Percentiles rank a stretch among this genome's conserved stretches.
Conservation (phyloP, 2,888 invertebrate genomes). For the Cantharis lateralis region DNA sequence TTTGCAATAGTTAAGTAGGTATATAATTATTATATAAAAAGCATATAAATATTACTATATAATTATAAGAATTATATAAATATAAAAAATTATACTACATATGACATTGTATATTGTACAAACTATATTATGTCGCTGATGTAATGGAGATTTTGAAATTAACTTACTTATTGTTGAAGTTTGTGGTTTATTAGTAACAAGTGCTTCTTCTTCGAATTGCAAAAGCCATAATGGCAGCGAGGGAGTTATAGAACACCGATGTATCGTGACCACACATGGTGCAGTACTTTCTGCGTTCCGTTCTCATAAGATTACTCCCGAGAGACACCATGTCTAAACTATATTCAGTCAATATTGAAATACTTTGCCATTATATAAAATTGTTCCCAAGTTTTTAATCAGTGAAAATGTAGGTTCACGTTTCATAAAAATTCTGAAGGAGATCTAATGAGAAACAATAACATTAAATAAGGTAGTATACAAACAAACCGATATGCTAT, state of each 20-base stretch:
- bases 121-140: neutral
- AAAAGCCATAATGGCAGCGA: constrained; percentile 41
- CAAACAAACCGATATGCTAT: constrained; percentile 17
- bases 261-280: constrained; percentile 49
- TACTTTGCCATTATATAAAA: constrained; percentile 17
- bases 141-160: neutral
- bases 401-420: constrained; percentile 16
- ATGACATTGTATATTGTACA: no score
- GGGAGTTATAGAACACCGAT: constrained; percentile 40
- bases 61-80: no score
- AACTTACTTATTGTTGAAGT: neutral
- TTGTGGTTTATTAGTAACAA: neutral
- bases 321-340: constrained; percentile 19
- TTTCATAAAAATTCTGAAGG: neutral
- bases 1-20: no score
- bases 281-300: constrained; percentile 38
- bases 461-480: constrained; percentile 12
- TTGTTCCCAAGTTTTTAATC: constrained; percentile 12
- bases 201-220: constrained; percentile 46
- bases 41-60: no score
- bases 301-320: constrained; percentile 33
- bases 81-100: no score
- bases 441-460: constrained; percentile 7
- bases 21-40: no score
- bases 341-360: constrained; percentile 20